phyloP scores from a whole-genome alignment of 2,113 vertebrate genomes.

The Oryctolagus cuniculus region DNA sequence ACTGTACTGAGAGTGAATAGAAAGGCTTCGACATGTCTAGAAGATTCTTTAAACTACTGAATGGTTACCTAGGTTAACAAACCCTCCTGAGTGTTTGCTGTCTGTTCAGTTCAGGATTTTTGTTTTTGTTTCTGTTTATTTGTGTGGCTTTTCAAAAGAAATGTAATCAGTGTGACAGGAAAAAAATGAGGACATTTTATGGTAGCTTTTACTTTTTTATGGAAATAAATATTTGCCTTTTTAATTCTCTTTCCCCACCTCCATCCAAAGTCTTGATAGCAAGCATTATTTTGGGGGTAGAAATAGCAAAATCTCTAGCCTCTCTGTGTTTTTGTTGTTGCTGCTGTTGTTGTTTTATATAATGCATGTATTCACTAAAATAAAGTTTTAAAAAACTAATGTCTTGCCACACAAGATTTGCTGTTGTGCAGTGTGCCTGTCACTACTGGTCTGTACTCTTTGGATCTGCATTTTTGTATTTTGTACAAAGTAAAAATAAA shows the following conservation, averaged over 20 bases:
- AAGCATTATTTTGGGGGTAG: conserved; percentile 84
- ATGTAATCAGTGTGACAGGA: conserved; percentile 85
- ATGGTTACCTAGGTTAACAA: conserved; percentile 85
- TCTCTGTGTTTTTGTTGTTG: conserved; percentile 74
- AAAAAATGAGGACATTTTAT: conserved; percentile 57
- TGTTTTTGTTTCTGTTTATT: conserved; percentile 75
- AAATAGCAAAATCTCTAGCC: conserved; percentile 83
- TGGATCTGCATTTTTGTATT: conserved; percentile 91
- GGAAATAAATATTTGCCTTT: conserved; percentile 82
- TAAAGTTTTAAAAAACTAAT: conserved; percentile 85
- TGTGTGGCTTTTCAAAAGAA: conserved; percentile 84
- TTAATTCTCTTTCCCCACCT: conserved; percentile 73
- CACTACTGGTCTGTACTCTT: conserved; percentile 87
- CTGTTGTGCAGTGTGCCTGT: conserved; percentile 88
- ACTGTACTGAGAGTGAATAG: conserved; percentile 56
- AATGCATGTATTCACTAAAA: conserved; percentile 89
- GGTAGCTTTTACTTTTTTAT: conserved; percentile 85
- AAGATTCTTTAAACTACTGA: conserved; percentile 89
- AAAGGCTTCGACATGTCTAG: conserved; percentile 80
- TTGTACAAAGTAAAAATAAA: conserved; percentile 92
- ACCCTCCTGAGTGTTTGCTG: conserved; percentile 85
- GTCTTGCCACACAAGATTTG: conserved; percentile 86
- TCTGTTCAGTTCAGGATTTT: conserved; percentile 87
- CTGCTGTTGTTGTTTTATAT: conserved; percentile 85
- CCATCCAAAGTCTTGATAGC: conserved; percentile 81